A percentile compares a stretch with the other conserved stretches of the same genome.
phyloP scores from a whole-genome alignment of 2,113 vertebrate species.

The Lanius collurio region DNA sequence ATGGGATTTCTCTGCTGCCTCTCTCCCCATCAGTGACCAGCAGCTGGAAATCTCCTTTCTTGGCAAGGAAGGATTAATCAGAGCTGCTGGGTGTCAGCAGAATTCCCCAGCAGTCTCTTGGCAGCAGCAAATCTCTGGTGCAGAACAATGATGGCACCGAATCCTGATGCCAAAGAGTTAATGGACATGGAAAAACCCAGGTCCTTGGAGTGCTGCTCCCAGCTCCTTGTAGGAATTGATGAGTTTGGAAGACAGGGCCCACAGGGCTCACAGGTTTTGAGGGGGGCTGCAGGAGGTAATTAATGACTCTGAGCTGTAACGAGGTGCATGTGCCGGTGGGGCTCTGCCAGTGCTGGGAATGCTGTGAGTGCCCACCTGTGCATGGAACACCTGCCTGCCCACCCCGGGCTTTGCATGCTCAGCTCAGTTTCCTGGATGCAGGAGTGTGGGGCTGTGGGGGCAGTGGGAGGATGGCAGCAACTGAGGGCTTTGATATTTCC shows the following conservation, averaged over 20 bases:
- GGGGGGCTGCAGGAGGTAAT: neutral
- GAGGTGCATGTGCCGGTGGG: neutral
- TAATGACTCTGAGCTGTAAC: neutral
- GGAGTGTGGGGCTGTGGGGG: neutral
- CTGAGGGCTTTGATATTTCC: rapidly evolving
- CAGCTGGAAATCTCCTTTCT: neutral
- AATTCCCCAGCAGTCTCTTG: neutral
- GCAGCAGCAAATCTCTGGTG: neutral
- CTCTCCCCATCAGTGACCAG: neutral
- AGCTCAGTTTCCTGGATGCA: neutral
- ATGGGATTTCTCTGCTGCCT: constrained; percentile 3
- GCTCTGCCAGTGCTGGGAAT: neutral
- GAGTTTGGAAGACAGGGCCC: neutral
- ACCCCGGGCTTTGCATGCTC: constrained; percentile 63
- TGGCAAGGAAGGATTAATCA: neutral
- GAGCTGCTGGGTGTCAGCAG: neutral
- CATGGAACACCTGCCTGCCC: constrained; percentile 2
- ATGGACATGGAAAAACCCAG: neutral
- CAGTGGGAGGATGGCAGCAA: neutral
- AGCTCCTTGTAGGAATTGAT: neutral
- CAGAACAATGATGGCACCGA: neutral
- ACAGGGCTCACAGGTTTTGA: neutral
- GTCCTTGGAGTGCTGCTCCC: neutral
- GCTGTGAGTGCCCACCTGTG: neutral
- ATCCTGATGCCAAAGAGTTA: neutral